Base-by-base conservation (phyloP, 2,888 invertebrate genomes). In the Empis livida region DNA sequence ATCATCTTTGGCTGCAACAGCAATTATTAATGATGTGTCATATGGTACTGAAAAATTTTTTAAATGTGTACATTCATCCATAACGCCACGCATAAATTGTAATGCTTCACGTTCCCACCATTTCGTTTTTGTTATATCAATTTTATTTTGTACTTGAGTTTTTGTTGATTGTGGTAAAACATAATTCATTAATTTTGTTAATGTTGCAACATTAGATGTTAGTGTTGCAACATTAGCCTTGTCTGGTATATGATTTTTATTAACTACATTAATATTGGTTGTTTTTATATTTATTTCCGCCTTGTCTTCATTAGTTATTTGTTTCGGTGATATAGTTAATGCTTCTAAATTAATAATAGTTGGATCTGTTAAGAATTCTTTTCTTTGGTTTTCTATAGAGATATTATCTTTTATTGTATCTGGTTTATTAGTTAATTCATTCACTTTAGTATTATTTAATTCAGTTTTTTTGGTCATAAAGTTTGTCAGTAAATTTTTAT, bases 41-140 rank as follows among this genome's bases (percentile, higher is more conserved):
- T 81, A 81, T 0, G 88, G 88, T 14, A 82, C 73, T 3, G 91
- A 84, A 63, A 94, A 99, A 70, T 96, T 94, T 54, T 82, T 88
- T 38, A 99, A 73, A 71, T 96, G 95, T 1, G 97, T 99, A 65
- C 94, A 97, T 67, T 97, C 95, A 63, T 99, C 97, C 97, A 99
- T 97, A 56, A 97, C 82, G 0, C 95, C 94, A 43, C 89, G 74
- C 96, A 97, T 96, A 63, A 97, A 95, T 70, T 89, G 86, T 46
- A 90, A 58, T 0, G 90, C 87, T 67, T 91, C 88, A 56, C 79
- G 77, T 63, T 84, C 82, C 54, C 82, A 76, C 77, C 79, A 80
- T 56, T 83, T 82, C 46, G 77, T 78, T 61, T 77, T 76, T 45
- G 68, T 71, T 58, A 75, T 75, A 56, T 77, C 74, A 63, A 76